These are phyloP conservation scores for Hylaea fasciaria DNA, from an alignment of 2,888 invertebrate species.

Conservation along the genomic window DNA sequence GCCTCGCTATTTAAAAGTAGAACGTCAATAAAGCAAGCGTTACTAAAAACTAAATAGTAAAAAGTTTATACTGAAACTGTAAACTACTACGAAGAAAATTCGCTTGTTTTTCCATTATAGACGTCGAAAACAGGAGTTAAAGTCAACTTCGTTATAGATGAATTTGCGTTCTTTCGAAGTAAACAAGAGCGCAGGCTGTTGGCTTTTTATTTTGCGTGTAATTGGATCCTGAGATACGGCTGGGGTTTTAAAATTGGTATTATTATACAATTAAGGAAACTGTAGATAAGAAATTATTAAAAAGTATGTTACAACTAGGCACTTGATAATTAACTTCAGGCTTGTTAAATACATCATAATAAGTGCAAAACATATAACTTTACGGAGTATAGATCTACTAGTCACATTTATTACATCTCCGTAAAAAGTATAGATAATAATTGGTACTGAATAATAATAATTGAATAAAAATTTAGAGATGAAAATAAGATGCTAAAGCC, in stretches of 20 bases:
- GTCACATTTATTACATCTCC: too few species aligned
- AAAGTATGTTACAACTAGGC: too few species aligned
- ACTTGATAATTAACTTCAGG: too few species aligned
- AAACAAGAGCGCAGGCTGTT: conserved; percentile 63
- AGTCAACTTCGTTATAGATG: conserved; percentile 63
- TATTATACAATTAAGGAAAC: background rate
- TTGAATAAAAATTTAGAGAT: too few species aligned
- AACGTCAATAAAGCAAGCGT: conserved; percentile 16
- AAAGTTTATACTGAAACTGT: conserved; percentile 34
- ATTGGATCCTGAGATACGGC: conserved; percentile 62
- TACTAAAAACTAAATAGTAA: conserved; percentile 28
- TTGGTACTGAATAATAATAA: too few species aligned
- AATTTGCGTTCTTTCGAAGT: conserved; percentile 60
- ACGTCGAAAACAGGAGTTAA: conserved; percentile 47
- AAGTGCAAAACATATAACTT: too few species aligned
- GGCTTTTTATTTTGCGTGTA: conserved; percentile 70
- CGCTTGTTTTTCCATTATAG: conserved; percentile 45
- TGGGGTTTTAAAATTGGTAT: conserved; percentile 29
- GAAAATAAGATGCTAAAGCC: too few species aligned
- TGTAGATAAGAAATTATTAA: too few species aligned
- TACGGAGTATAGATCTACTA: too few species aligned
- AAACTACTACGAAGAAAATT: conserved; percentile 22
- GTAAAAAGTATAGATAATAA: too few species aligned
- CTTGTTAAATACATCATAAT: too few species aligned
- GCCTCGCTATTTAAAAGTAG: conserved; percentile 8